Evolutionary conservation across 2,113 vertebrate species (phyloP).

Genomic region (Pangasianodon gigas): DNA sequence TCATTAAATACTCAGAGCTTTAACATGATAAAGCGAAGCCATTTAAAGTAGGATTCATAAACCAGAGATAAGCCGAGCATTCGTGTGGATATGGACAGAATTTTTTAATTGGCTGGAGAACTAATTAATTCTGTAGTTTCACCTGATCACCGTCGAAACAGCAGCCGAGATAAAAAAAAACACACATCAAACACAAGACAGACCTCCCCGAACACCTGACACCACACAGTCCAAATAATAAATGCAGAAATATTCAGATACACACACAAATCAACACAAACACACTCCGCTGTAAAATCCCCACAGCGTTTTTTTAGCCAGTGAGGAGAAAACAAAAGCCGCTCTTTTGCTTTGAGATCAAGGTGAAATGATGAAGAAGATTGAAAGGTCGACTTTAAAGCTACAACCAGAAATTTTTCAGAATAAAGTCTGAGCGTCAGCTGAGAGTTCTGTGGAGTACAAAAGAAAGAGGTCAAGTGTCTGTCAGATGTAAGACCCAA

Average conservation of each 20-base stretch:
- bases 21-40: conserved; percentile 29
- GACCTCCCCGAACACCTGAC: conserved; percentile 20
- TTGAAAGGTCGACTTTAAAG: background rate
- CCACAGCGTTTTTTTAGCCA: background rate
- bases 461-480: background rate
- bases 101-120: conserved; percentile 62
- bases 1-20: conserved; percentile 7
- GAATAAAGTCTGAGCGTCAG: background rate
- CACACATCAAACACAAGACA: conserved; percentile 30
- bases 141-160: conserved; percentile 13
- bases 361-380: background rate
- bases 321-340: background rate
- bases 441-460: background rate
- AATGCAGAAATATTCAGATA: conserved; percentile 10
- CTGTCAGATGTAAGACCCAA: background rate
- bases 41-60: conserved; percentile 44
- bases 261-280: conserved; percentile 15
- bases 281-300: background rate
- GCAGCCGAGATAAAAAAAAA: conserved; percentile 12
- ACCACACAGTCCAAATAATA: conserved; percentile 8
- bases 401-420: background rate
- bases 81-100: conserved; percentile 43
- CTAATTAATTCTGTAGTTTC: conserved; percentile 60
- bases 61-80: conserved; percentile 27
- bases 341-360: background rate